Percentiles rank a stretch among this genome's conserved stretches.
Evolutionary conservation across 2,797 vertebrate species (phyloP).

Genomic region (Rhincodon typus): DNA sequence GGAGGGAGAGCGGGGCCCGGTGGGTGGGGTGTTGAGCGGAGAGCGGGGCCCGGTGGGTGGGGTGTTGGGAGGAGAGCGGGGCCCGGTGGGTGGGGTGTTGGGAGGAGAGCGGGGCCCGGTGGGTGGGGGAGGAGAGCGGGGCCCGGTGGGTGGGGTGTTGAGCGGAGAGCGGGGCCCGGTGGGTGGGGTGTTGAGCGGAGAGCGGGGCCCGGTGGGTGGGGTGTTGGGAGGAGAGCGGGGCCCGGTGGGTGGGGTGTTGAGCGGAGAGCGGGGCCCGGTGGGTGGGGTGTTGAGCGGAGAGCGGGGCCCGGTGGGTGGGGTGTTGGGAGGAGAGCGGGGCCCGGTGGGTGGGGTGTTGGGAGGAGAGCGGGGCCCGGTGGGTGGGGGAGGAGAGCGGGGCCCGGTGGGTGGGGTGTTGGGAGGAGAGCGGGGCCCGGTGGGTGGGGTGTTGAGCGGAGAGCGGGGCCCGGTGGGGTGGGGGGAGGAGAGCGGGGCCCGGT

Average conservation of each 20-base stretch:
- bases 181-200: not conserved
- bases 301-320: rapidly evolving
- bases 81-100: too few species aligned
- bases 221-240: too few species aligned
- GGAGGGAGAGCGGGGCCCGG: not conserved
- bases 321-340: not conserved
- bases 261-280: not conserved
- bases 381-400: not conserved
- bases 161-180: too few species aligned
- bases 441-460: not conserved
- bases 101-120: not conserved
- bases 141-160: too few species aligned
- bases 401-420: too few species aligned
- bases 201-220: not conserved
- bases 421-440: too few species aligned
- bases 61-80: not conserved
- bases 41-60: rapidly evolving
- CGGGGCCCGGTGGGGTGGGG: not conserved
- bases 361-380: not conserved
- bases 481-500: too few species aligned
- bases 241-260: too few species aligned
- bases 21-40: not conserved
- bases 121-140: not conserved
- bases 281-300: too few species aligned
- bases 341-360: too few species aligned